phyloP scores from a whole-genome alignment of 2,113 vertebrate species.

The Hyperoodon ampullatus region DNA sequence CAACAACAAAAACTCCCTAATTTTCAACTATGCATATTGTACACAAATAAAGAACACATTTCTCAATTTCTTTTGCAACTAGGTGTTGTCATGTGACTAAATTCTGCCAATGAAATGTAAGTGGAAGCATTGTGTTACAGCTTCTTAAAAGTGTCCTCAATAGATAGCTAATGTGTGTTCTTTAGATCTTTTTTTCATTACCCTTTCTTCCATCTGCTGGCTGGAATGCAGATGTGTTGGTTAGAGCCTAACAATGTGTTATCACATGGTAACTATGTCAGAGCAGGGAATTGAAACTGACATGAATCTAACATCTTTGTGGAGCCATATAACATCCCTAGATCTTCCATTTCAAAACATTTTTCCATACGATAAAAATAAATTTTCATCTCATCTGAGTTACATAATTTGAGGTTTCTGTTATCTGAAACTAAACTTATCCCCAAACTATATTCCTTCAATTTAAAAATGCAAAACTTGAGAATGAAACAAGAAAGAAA shows the following conservation, averaged over 20 bases:
- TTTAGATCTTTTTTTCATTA: neutral
- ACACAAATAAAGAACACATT: neutral
- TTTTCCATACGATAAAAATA: slow-evolving; percentile 22
- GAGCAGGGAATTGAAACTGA: neutral
- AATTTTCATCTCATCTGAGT: neutral
- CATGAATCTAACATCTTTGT: neutral
- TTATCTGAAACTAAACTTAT: neutral
- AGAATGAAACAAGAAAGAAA: neutral
- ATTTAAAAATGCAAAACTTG: neutral
- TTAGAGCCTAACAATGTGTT: neutral
- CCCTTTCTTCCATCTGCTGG: neutral
- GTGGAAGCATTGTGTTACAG: neutral
- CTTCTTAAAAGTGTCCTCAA: neutral
- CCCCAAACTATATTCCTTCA: neutral
- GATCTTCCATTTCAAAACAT: neutral
- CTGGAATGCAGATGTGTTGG: neutral
- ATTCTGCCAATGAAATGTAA: neutral
- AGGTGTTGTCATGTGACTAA: neutral
- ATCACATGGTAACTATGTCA: neutral
- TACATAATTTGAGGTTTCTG: neutral
- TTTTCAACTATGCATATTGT: neutral
- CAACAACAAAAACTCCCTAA: neutral
- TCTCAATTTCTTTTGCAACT: neutral
- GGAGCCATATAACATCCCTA: neutral
- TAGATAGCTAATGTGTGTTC: neutral